A percentile compares a stretch with the other conserved stretches of the same genome.
Conservation (phyloP, 2,888 invertebrate genomes). For the Nomada fucata region DNA sequence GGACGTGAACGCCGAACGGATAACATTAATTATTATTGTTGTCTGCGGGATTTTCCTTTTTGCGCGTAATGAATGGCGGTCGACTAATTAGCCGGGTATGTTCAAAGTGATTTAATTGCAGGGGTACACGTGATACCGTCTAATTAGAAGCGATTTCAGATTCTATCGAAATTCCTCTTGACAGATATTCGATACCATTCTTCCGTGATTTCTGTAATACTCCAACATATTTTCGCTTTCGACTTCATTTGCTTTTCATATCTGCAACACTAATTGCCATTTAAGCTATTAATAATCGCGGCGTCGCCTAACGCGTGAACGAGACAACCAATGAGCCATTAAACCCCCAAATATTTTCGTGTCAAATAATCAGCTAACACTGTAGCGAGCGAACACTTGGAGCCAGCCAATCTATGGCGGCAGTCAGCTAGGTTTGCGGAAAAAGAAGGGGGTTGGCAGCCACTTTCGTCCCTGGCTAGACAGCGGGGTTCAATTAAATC, state of each 20-base stretch:
- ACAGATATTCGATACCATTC: slow-evolving; percentile 16
- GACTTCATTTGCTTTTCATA: too few species aligned
- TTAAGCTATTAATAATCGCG: too few species aligned
- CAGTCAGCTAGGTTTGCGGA: background rate
- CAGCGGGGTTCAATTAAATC: slow-evolving; percentile 58
- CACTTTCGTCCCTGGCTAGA: slow-evolving; percentile 47
- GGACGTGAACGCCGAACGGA: background rate
- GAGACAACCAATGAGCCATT: background rate
- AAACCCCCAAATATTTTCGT: background rate
- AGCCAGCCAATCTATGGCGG: slow-evolving; percentile 21
- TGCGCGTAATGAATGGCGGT: slow-evolving; percentile 23
- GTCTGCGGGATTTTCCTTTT: slow-evolving; percentile 15
- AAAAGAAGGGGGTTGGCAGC: background rate
- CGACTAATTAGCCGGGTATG: slow-evolving; percentile 40
- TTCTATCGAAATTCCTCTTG: background rate
- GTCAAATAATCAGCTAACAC: slow-evolving; percentile 2
- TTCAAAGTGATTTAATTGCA: slow-evolving; percentile 47
- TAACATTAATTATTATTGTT: slow-evolving; percentile 35
- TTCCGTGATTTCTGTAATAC: background rate
- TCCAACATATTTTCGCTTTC: background rate
- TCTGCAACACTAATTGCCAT: too few species aligned
- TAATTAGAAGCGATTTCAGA: slow-evolving; percentile 34
- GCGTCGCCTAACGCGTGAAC: background rate
- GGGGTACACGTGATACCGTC: slow-evolving; percentile 7
- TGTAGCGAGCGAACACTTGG: background rate